Percentiles rank a stretch among this genome's conserved stretches.
phyloP scores from a whole-genome alignment of 2,113 vertebrate species.

The Larimichthys polyactis region DNA sequence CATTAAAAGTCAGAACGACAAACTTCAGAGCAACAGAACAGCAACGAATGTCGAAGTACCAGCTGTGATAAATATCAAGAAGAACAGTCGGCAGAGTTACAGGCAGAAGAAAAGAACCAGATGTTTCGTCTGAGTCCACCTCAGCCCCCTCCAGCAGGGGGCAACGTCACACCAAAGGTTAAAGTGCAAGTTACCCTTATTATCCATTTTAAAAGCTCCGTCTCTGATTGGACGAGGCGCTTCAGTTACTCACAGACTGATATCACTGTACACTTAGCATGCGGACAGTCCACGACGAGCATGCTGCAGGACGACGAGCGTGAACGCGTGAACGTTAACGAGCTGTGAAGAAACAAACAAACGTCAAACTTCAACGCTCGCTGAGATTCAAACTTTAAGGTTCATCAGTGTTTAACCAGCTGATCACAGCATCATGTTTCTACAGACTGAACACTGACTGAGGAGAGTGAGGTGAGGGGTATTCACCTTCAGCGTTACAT shows the following conservation, averaged over 20 bases:
- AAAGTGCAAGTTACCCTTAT: no score
- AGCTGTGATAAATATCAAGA: slow-evolving; percentile 43
- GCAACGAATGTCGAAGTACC: slow-evolving; percentile 28
- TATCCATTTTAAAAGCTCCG: no score
- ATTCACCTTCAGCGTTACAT: no score
- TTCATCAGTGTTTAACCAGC: no score
- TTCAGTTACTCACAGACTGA: slow-evolving; percentile 34
- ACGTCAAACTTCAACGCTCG: no score
- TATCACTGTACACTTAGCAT: slow-evolving; percentile 50
- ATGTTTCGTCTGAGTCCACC: neutral
- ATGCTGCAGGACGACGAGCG: slow-evolving; percentile 30
- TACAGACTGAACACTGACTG: no score
- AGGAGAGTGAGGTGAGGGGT: no score
- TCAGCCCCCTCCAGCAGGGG: slow-evolving; percentile 34
- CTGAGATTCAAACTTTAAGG: no score
- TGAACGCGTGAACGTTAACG: no score
- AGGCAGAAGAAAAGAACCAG: slow-evolving; percentile 6
- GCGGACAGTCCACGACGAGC: slow-evolving; percentile 48
- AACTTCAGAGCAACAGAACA: slow-evolving; percentile 37
- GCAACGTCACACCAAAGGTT: neutral
- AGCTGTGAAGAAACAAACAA: no score
- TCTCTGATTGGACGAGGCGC: neutral
- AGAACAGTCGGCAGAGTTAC: slow-evolving; percentile 9
- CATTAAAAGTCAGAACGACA: slow-evolving; percentile 46
- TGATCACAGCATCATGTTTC: no score